Conservation (phyloP, 2,888 invertebrate genomes). For the Rhagonycha lutea region DNA sequence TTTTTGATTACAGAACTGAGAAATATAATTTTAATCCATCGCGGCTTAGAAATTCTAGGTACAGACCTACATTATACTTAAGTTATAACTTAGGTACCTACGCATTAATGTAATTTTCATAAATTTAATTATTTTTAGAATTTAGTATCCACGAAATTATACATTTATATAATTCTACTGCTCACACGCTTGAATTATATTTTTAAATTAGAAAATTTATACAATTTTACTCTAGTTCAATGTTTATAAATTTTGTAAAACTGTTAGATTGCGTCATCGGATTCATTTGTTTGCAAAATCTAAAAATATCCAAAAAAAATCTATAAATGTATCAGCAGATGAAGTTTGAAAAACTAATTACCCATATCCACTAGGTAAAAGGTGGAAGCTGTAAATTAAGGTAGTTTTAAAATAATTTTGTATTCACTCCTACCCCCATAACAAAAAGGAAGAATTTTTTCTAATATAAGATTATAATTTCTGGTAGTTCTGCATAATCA, state of each 20-base stretch:
- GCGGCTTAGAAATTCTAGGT: too few relatives aligned
- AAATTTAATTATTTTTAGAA: neutral
- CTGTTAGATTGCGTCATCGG: constrained; percentile 1
- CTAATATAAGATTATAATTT: too few relatives aligned
- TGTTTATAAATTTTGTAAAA: neutral
- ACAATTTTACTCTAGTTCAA: neutral
- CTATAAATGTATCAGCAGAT: constrained; percentile 20
- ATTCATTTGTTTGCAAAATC: constrained; percentile 18
- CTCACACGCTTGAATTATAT: neutral
- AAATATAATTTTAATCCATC: neutral
- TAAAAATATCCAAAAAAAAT: constrained; percentile 16
- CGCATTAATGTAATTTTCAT: neutral
- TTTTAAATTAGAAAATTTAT: neutral
- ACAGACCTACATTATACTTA: too few relatives aligned
- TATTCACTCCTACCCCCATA: too few relatives aligned
- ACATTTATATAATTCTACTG: neutral
- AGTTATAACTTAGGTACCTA: neutral
- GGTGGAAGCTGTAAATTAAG: too few relatives aligned
- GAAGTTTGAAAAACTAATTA: constrained; percentile 3
- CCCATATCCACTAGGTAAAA: constrained; percentile 9
- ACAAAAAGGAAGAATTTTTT: too few relatives aligned
- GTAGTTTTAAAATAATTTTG: too few relatives aligned
- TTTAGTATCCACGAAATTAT: neutral
- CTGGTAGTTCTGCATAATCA: neutral
- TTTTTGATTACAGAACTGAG: neutral